Percentiles rank a stretch among this genome's conserved stretches.
Evolutionary conservation across 2,888 invertebrate species (phyloP).

Genomic region (Villa cingulata): DNA sequence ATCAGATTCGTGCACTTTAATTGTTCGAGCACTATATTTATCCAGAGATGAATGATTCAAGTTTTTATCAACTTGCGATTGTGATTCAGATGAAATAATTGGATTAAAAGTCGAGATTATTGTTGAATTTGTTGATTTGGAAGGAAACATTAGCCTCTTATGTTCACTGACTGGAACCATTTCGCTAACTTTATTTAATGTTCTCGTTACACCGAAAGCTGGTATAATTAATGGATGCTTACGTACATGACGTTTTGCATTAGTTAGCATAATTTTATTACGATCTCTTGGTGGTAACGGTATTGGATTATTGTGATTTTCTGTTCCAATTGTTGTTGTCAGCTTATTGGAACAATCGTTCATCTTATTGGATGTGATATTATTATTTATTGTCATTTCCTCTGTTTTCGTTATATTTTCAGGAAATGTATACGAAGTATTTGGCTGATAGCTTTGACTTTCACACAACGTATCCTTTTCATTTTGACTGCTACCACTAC

Average conservation of each 20-base stretch:
- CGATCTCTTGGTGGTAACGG: slow-evolving; percentile 68
- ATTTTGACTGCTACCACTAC: slow-evolving; percentile 8
- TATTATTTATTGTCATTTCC: slow-evolving; percentile 4
- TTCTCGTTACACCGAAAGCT: slow-evolving; percentile 46
- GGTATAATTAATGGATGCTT: slow-evolving; percentile 73
- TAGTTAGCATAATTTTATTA: slow-evolving; percentile 45
- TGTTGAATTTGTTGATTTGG: neutral
- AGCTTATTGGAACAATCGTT: neutral
- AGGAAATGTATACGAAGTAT: slow-evolving; percentile 30
- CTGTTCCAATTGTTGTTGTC: neutral
- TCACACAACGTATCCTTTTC: slow-evolving; percentile 26
- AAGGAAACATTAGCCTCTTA: slow-evolving; percentile 14
- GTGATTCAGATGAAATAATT: neutral
- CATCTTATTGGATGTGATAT: neutral
- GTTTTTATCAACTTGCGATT: slow-evolving; percentile 8
- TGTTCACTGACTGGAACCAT: slow-evolving; percentile 32
- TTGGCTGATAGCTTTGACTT: slow-evolving; percentile 34
- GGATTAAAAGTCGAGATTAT: neutral
- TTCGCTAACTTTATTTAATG: slow-evolving; percentile 44
- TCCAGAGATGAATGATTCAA: slow-evolving; percentile 6
- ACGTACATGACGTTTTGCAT: slow-evolving; percentile 58
- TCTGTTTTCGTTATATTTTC: slow-evolving; percentile 12
- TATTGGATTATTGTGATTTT: slow-evolving; percentile 48
- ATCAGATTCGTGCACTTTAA: slow-evolving; percentile 1
- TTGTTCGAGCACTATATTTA: slow-evolving; percentile 7